phyloP scores from a whole-genome alignment of 2,797 vertebrate species.

The Leptodactylus fallax region DNA sequence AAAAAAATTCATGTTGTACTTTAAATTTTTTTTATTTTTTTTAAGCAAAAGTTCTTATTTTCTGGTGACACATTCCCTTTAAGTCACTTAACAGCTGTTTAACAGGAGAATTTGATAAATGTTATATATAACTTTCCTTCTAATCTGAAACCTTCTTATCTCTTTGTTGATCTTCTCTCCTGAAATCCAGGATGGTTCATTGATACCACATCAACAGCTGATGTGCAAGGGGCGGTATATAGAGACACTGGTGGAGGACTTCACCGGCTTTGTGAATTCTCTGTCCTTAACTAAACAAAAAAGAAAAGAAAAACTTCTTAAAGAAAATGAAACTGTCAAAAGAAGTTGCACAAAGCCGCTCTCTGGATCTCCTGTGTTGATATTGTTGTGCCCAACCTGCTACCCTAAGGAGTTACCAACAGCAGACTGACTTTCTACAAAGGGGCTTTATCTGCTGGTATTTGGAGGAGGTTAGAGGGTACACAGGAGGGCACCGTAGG shows the following conservation, averaged over 20 bases:
- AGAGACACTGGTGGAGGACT: not conserved
- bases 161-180: not conserved
- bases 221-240: constrained; percentile 4
- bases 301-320: not conserved
- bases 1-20: too few species aligned
- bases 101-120: not conserved
- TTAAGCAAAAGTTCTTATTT: too few species aligned
- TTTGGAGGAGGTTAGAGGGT: constrained; percentile 54
- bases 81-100: not conserved
- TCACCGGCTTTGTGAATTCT: constrained; percentile 30
- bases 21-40: too few species aligned
- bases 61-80: not conserved
- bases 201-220: constrained; percentile 1
- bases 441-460: constrained; percentile 59
- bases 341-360: constrained; percentile 42
- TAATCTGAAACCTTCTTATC: not conserved
- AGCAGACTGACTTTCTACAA: constrained; percentile 42
- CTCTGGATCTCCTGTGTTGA: constrained; percentile 46
- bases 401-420: constrained; percentile 45
- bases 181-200: not conserved
- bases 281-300: not conserved
- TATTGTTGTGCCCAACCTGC: constrained; percentile 43
- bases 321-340: constrained; percentile 47
- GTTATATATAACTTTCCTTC: constrained; percentile 10
- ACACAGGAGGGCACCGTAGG: constrained; percentile 2